Evolutionary conservation across 2,113 vertebrate species (phyloP).

Genomic region (Sinosuthora webbiana): DNA sequence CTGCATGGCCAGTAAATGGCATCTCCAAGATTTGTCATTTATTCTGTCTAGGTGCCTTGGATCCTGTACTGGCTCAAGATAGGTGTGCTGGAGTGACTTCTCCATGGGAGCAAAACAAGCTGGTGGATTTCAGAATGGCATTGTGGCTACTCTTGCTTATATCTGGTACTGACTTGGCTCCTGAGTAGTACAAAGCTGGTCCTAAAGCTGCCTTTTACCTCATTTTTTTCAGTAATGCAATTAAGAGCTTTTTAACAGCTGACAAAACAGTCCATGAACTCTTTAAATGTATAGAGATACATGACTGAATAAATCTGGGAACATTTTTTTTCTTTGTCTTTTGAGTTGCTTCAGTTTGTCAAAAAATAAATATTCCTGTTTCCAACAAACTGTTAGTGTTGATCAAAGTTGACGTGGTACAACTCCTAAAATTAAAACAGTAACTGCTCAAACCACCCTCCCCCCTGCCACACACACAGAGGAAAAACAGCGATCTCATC

Average conservation of each 20-base stretch:
- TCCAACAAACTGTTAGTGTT: not conserved
- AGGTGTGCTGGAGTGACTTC: not conserved
- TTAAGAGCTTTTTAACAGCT: not conserved
- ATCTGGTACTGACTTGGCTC: not conserved
- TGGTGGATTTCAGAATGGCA: not conserved
- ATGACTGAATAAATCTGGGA: not conserved
- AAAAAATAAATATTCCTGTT: not conserved
- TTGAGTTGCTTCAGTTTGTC: not conserved
- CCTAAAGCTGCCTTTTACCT: not conserved
- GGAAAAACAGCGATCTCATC: not conserved
- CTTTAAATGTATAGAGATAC: not conserved
- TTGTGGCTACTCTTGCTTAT: not conserved
- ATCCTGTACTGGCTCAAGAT: not conserved
- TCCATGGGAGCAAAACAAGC: not conserved
- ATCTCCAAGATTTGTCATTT: not conserved
- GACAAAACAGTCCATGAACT: not conserved
- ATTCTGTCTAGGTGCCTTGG: not conserved
- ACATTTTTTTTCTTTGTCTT: not conserved
- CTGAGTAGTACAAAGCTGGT: not conserved
- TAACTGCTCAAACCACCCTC: not conserved
- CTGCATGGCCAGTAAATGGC: not conserved
- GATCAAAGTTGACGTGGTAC: not conserved
- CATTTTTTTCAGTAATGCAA: not conserved
- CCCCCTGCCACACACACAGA: not conserved
- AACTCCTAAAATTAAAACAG: not conserved